These are phyloP conservation scores for Acrossocheilus wenchowensis DNA, from an alignment of 2,797 vertebrate genomes.

Conservation along the genomic window DNA sequence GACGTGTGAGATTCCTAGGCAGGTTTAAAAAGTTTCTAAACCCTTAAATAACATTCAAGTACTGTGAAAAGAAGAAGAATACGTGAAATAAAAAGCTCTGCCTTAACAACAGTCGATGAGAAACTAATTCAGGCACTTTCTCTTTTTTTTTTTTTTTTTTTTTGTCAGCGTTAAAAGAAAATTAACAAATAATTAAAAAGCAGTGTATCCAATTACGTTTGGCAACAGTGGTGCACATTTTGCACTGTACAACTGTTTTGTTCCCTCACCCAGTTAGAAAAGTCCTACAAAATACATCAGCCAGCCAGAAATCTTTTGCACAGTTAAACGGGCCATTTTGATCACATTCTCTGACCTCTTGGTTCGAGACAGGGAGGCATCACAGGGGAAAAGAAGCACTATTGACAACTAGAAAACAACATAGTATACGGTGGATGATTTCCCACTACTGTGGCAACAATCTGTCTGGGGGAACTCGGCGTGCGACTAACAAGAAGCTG, in stretches of 20 bases:
- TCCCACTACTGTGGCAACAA: slow-evolving; percentile 75
- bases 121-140: slow-evolving; percentile 99
- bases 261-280: slow-evolving; percentile 64
- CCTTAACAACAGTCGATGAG: slow-evolving; percentile 88
- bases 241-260: slow-evolving; percentile 68
- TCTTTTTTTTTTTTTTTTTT: slow-evolving; percentile 72
- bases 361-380: slow-evolving; percentile 69
- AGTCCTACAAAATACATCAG: slow-evolving; percentile 54
- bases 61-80: slow-evolving; percentile 81
- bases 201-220: slow-evolving; percentile 84
- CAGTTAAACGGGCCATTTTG: slow-evolving; percentile 70
- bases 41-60: slow-evolving; percentile 94
- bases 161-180: slow-evolving; percentile 74
- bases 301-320: slow-evolving; percentile 26
- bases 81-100: slow-evolving; percentile 79
- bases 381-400: slow-evolving; percentile 68
- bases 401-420: slow-evolving; percentile 67
- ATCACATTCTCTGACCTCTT: slow-evolving; percentile 59
- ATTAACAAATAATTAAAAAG: slow-evolving; percentile 75
- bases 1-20: slow-evolving; percentile 75
- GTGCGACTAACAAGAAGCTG: slow-evolving; percentile 78
- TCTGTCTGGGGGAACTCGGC: slow-evolving; percentile 69
- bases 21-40: slow-evolving; percentile 89
- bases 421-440: slow-evolving; percentile 68
- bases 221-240: slow-evolving; percentile 81